phyloP scores from a whole-genome alignment of 92 coral and sea anemone species.

The Epizoanthus scotinus region DNA sequence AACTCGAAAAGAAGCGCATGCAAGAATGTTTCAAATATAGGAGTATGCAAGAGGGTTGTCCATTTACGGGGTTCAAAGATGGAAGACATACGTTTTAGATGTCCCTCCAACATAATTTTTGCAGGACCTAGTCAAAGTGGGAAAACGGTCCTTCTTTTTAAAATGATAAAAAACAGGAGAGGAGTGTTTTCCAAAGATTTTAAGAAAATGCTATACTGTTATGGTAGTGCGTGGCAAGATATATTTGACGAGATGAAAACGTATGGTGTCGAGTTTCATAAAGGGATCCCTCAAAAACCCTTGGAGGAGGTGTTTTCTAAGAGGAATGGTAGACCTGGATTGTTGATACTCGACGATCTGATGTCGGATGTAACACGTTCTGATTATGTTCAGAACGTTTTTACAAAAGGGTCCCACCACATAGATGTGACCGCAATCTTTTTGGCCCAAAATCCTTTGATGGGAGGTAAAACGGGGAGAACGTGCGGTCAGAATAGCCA shows the following conservation, averaged over 20 bases:
- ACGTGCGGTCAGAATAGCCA: background rate
- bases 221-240: background rate
- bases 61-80: background rate
- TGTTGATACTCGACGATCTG: background rate
- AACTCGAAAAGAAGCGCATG: no score
- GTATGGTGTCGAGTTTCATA: background rate
- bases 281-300: background rate
- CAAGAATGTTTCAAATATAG: no score
- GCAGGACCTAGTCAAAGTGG: background rate
- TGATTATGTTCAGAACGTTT: background rate
- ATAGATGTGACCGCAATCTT: background rate
- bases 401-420: background rate
- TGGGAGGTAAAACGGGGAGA: background rate
- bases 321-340: background rate
- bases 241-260: background rate
- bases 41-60: background rate
- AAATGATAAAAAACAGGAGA: background rate
- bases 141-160: background rate
- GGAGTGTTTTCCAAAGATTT: no score
- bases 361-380: background rate
- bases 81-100: background rate
- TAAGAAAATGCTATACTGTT: background rate
- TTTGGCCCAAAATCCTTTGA: background rate
- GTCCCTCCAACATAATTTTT: background rate
- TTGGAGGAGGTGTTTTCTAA: background rate